Evolutionary conservation across 1,140 invertebrate species (phyloP).

Genomic region (Holotrichia oblita): DNA sequence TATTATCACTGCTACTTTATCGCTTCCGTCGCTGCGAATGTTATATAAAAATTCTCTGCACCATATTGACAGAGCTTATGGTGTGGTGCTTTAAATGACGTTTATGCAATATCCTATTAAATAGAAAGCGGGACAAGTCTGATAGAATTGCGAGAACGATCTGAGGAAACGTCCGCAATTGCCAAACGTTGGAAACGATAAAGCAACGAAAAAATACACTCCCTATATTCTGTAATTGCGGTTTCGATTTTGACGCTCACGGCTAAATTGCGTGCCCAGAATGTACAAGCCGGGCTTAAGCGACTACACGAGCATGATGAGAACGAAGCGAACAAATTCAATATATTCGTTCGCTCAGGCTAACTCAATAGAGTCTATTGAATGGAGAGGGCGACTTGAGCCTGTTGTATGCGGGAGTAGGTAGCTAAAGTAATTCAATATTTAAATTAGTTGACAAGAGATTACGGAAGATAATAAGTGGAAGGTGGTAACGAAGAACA

Average conservation of each 20-base stretch:
- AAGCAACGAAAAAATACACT: background rate
- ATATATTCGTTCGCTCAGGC: background rate
- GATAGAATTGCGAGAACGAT: too few species aligned
- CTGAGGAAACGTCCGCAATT: background rate
- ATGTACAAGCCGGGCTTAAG: background rate
- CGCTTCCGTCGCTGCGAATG: too few species aligned
- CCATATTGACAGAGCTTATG: too few species aligned
- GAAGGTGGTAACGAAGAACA: background rate
- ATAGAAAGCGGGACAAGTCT: too few species aligned
- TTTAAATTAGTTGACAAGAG: background rate
- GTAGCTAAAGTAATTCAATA: conserved; percentile 13
- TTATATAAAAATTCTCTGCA: too few species aligned
- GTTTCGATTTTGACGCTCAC: conserved; percentile 10
- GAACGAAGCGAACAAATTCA: background rate
- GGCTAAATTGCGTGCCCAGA: conserved; percentile 10
- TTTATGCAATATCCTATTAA: too few species aligned
- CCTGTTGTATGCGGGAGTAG: background rate
- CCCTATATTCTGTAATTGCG: conserved; percentile 1
- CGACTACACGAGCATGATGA: background rate
- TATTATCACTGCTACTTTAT: too few species aligned
- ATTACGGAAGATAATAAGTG: background rate
- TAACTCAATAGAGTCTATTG: conserved; percentile 16
- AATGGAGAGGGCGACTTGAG: background rate
- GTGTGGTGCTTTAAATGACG: too few species aligned
- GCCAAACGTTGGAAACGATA: background rate